Evolutionary conservation across 2,797 vertebrate species (phyloP), one percentile per base, ranked within the genome.

Genomic region (Tadarida brasiliensis): DNA sequence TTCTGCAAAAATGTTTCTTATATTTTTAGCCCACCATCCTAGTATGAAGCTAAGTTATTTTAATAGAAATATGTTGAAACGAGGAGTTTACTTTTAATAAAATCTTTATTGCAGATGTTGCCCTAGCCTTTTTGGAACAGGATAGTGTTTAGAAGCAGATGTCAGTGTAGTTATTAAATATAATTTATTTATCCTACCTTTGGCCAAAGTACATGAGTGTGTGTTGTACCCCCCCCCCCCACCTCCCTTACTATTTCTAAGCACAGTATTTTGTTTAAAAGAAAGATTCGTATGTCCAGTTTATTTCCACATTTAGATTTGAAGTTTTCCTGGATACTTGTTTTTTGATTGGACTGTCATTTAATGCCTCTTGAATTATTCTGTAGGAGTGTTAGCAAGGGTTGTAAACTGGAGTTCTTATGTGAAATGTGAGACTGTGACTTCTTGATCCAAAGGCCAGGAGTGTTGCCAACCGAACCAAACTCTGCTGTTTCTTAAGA

Each of bases 341-440:
- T 15, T 56, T 92, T 96, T 88, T 71, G 30, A 56, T 84, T 49
- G 19, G 22, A 35, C n/a, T 77, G 47, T 77, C 74, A 87, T 80
- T 95, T 95, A 87, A 77, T 82, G 68, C 84, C 63, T 87, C 47
- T 95, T 85, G 61, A 68, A 49, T 76, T 91, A 76, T 77, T 94
- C 65, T 91, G 39, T 49, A 65, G 86, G 56, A 96, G 81, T 83
- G 71, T 85, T 93, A 87, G 68, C 59, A 93, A 49, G n/a, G 16
- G 28, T 80, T 96, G 81, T 96, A 87, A 95, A 68, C 71, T 83
- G 39, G 57, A 91, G 77, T 95, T 96, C 70, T 30, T 77, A 20
- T 54, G 90, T 92, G 97, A 97, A 96, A 97, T 90, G 24, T 91
- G 97, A 98, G 63, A 76, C 78, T 65, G n/a, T 94, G 87, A 93